Evolutionary conservation across 1,140 invertebrate species (phyloP), one percentile per base, ranked within the genome.

Genomic region (Drosophila oshimai): DNA sequence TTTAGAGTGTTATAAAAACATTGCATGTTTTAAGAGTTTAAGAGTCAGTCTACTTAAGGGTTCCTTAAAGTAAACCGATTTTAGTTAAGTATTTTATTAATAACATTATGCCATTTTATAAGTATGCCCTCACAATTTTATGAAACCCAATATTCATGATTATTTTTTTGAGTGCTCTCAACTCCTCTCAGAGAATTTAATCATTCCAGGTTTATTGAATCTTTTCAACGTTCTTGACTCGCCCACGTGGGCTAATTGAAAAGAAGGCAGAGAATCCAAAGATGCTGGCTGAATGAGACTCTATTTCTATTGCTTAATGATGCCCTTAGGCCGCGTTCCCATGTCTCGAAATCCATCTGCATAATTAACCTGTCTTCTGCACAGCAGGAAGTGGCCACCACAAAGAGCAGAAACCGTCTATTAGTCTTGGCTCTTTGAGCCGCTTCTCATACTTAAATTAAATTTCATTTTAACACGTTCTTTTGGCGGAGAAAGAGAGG

Each of bases 391-490:
- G 36, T 71, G 54, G 71, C 51, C 72, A 69, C 70, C 42, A 61
- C 41, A 79, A 55, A 80, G 71, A 75, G 61, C 41, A 64, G 61
- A 67, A 79, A 80, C 61, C 61, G 72, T 75, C 67, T 57, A 75
- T 84, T 84, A 75, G 72, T 62, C 54, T 39, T 58, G 60, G 37
- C 39, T 68, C 47, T 61, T 58, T 55, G 41, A 20, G 51, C 70
- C 36, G 49, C 65, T 86, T 86, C 81, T 51, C 81, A 86, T 86
- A 81, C 53, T 70, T 70, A 81, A 87, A 86, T 81, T 87, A 75
- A 86, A 86, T 86, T 80, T 87, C 67, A 57, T 87, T 87, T 87
- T 86, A 87, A 86, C 81, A 81, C 81, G 81, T 80, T 87, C 81
- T 87, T 58, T 70, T 39, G 10, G 29, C 62, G 58, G 29, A 28